These are phyloP conservation scores for Rhagoletis zephyria DNA, from an alignment of 1,140 invertebrate genomes.

Conservation along the genomic window DNA sequence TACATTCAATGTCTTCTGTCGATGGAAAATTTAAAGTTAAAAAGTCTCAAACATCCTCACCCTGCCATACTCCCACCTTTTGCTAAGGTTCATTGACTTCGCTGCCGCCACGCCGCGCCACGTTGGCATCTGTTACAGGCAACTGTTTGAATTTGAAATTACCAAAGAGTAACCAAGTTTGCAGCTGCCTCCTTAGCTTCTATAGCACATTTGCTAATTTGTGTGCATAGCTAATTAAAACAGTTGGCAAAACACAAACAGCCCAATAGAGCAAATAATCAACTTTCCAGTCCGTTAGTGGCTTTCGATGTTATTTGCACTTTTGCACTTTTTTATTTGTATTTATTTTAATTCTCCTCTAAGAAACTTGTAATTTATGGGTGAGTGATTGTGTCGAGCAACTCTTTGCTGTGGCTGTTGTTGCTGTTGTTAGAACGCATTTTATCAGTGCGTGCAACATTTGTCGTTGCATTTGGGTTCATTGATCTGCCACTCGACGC, in stretches of 20 bases:
- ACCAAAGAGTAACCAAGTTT: not conserved
- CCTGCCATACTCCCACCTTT: not conserved
- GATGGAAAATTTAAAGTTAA: not conserved
- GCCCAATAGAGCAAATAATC: not conserved
- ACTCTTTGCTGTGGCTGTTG: not conserved
- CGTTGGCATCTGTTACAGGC: conserved; percentile 1
- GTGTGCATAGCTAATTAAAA: conserved; percentile 31
- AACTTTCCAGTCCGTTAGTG: not conserved
- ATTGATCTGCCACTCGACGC: conserved; percentile 7
- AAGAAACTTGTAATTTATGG: conserved; percentile 45
- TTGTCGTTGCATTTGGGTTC: conserved; percentile 35
- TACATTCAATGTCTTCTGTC: too few species aligned
- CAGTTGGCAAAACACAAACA: not conserved
- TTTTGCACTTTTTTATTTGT: conserved; percentile 23
- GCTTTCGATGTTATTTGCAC: not conserved
- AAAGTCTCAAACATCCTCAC: not conserved
- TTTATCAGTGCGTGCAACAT: conserved; percentile 21
- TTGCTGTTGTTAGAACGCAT: not conserved
- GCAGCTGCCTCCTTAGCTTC: not conserved
- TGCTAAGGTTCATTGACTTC: conserved; percentile 18
- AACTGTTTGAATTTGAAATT: conserved; percentile 35
- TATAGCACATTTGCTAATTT: conserved; percentile 34
- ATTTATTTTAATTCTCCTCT: conserved; percentile 16
- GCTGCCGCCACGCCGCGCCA: not conserved
- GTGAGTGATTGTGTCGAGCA: conserved; percentile 4